Conservation (phyloP, 1,140 invertebrate species). For the Pachyrhynchus sulphureomaculatus region DNA sequence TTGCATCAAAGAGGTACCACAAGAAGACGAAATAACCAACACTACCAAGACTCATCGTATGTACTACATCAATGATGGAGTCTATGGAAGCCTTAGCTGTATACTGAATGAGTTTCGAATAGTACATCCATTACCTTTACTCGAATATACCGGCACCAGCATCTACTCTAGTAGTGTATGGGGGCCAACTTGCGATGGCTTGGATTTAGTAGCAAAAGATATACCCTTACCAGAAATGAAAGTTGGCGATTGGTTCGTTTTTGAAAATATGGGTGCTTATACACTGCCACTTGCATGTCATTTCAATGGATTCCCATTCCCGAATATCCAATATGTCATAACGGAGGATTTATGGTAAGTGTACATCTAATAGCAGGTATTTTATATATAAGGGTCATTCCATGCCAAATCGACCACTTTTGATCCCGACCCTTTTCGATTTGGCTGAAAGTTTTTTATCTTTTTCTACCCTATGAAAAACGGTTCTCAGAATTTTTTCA, state of each 20-base stretch:
- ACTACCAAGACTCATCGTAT: conserved; percentile 58
- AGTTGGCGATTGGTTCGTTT: conserved; percentile 83
- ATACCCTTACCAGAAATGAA: conserved; percentile 71
- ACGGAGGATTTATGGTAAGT: conserved; percentile 59
- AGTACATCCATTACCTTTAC: conserved; percentile 30
- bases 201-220: conserved; percentile 81
- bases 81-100: conserved; percentile 98
- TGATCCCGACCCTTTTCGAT: too few relatives aligned
- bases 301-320: conserved; percentile 88
- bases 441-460: too few relatives aligned
- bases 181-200: conserved; percentile 93
- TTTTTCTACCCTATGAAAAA: too few relatives aligned
- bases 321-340: conserved; percentile 66
- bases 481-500: too few relatives aligned
- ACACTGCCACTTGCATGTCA: conserved; percentile 83
- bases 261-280: conserved; percentile 93
- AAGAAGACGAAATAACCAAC: conserved; percentile 50
- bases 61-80: conserved; percentile 98
- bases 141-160: conserved; percentile 30
- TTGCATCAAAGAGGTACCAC: conserved; percentile 70
- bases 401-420: too few relatives aligned
- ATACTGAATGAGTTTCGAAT: conserved; percentile 90
- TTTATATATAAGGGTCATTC: too few relatives aligned
- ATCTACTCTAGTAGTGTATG: conserved; percentile 67
- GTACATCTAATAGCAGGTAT: too few relatives aligned